Percentiles rank a stretch among this genome's conserved stretches.
These are phyloP conservation scores for Bufotes viridis DNA, from an alignment of 2,797 vertebrate genomes.

Conservation along the genomic window DNA sequence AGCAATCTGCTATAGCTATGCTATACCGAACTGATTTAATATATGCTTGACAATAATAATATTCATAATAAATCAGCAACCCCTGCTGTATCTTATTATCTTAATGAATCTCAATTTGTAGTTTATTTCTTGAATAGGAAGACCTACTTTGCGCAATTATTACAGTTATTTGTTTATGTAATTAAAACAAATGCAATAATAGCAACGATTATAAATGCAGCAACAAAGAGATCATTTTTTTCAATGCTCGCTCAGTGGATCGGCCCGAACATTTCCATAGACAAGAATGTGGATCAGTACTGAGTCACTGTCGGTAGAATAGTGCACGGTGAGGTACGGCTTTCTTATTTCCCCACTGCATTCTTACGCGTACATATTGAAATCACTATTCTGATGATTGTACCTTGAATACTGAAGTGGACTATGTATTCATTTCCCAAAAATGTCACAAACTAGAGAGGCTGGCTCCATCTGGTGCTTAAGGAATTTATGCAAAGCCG, in stretches of 20 bases:
- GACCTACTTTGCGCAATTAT: constrained; percentile 57
- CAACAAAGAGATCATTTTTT: neutral
- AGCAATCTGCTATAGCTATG: constrained; percentile 14
- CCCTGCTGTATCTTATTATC: constrained; percentile 60
- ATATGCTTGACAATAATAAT: constrained; percentile 51
- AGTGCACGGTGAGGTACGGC: neutral
- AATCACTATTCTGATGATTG: neutral
- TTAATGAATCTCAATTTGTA: constrained; percentile 62
- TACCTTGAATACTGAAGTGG: neutral
- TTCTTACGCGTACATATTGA: neutral
- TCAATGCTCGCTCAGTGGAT: neutral
- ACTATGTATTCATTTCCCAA: constrained; percentile 16
- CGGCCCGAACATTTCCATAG: neutral
- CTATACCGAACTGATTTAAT: constrained; percentile 47
- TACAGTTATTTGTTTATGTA: constrained; percentile 53
- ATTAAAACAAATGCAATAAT: constrained; percentile 59
- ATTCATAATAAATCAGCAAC: constrained; percentile 59
- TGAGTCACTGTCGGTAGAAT: neutral
- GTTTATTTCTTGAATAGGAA: constrained; percentile 47
- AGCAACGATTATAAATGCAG: constrained; percentile 38
- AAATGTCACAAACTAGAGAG: constrained; percentile 55
- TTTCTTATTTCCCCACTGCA: neutral
- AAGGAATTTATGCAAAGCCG: constrained; percentile 6
- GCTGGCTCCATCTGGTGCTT: constrained; percentile 69
- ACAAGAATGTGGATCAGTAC: neutral